phyloP scores from a whole-genome alignment of 2,888 invertebrate genomes.

The Cremastinae sp. region DNA sequence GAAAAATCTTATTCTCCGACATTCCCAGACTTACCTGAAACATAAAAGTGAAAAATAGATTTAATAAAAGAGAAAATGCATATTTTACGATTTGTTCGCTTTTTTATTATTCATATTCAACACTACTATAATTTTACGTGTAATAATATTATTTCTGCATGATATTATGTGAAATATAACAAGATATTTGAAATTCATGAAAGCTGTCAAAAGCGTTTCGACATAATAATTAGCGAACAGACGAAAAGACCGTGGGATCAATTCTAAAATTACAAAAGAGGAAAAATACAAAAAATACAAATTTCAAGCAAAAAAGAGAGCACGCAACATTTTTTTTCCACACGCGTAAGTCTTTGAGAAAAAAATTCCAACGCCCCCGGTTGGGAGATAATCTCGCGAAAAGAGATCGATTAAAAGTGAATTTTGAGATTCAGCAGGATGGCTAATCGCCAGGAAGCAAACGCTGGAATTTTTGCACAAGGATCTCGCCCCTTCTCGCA shows the following conservation, averaged over 20 bases:
- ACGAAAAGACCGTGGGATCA: no score
- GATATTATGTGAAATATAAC: no score
- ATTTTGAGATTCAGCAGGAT: slow-evolving; percentile 27
- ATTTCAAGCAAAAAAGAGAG: neutral
- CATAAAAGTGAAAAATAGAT: slow-evolving; percentile 45
- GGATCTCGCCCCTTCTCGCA: slow-evolving; percentile 12
- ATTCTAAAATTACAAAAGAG: no score
- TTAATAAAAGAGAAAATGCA: slow-evolving; percentile 56
- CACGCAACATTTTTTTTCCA: slow-evolving; percentile 2
- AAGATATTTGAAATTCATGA: no score
- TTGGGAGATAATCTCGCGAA: slow-evolving; percentile 44
- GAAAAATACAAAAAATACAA: no score
- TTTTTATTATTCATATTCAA: no score
- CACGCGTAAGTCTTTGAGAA: slow-evolving; percentile 4
- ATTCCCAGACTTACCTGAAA: slow-evolving; percentile 70
- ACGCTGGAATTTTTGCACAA: slow-evolving; percentile 31
- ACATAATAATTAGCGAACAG: no score
- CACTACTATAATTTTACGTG: no score
- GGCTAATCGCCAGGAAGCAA: slow-evolving; percentile 32
- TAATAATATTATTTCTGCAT: no score
- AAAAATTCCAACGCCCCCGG: slow-evolving; percentile 35
- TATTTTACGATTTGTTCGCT: no score
- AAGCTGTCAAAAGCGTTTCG: no score
- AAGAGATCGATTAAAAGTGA: slow-evolving; percentile 56
- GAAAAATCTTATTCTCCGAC: no score